Evolutionary conservation across 2,888 invertebrate genomes (phyloP).

Genomic region (Dynastes hyllus): DNA sequence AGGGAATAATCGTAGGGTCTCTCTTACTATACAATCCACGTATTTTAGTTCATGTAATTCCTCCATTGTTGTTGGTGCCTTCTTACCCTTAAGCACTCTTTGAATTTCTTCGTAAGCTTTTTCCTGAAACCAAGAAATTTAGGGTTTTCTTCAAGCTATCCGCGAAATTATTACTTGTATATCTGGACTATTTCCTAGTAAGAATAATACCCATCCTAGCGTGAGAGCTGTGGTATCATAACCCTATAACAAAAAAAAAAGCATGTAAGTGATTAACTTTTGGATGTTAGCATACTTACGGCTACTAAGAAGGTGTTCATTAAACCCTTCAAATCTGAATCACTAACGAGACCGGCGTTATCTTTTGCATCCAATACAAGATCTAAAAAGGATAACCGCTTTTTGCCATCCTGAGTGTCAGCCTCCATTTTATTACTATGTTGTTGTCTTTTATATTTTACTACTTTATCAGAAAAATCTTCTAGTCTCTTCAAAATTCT

Average conservation of each 20-base stretch:
- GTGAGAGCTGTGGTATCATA: conserved; percentile 21
- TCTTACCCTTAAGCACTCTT: conserved; percentile 61
- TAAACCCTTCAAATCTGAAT: conserved; percentile 31
- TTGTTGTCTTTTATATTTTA: neutral
- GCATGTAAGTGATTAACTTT: neutral
- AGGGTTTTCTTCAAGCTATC: neutral
- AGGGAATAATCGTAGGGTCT: conserved; percentile 73
- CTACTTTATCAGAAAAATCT: conserved; percentile 21
- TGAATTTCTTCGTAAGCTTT: conserved; percentile 64
- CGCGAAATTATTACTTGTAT: conserved; percentile 35
- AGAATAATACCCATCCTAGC: conserved; percentile 59
- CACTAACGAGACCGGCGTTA: neutral
- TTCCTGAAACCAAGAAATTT: conserved; percentile 58
- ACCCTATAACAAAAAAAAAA: conserved; percentile 14
- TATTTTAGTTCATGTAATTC: conserved; percentile 71
- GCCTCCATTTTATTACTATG: neutral
- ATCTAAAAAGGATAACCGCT: conserved; percentile 42
- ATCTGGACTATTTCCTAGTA: conserved; percentile 55
- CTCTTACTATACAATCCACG: conserved; percentile 74
- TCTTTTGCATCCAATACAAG: conserved; percentile 26
- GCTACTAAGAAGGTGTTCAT: conserved; percentile 24
- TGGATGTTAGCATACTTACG: neutral
- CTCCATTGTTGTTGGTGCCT: conserved; percentile 59
- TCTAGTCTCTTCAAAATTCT: neutral
- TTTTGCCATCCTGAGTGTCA: conserved; percentile 7